phyloP scores from a whole-genome alignment of 2,888 invertebrate species.

The Erebia palarica region DNA sequence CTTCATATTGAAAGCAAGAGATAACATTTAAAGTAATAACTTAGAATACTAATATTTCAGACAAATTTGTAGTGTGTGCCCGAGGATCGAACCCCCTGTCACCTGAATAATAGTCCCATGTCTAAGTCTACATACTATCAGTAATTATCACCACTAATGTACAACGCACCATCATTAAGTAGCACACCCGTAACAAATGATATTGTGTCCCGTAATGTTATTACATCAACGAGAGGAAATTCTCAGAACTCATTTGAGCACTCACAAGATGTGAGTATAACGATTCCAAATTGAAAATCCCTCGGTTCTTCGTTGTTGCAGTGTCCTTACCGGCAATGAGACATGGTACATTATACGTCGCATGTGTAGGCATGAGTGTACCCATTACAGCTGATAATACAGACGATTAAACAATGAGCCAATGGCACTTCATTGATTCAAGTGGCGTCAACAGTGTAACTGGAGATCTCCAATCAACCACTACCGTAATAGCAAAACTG shows the following conservation, averaged over 20 bases:
- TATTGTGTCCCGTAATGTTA: background rate
- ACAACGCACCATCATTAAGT: no score
- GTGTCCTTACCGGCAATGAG: background rate
- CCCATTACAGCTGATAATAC: conserved; percentile 76
- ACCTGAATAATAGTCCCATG: no score
- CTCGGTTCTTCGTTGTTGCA: background rate
- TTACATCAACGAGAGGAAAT: conserved; percentile 1
- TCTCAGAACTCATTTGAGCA: conserved; percentile 12
- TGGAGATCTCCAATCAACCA: conserved; percentile 62
- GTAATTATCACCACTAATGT: no score
- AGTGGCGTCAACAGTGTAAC: conserved; percentile 71
- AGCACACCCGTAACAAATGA: background rate
- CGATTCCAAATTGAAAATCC: conserved; percentile 19
- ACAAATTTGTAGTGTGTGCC: no score
- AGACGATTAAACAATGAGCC: conserved; percentile 76
- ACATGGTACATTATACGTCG: conserved; percentile 14
- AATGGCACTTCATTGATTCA: conserved; percentile 77
- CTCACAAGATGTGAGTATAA: conserved; percentile 9
- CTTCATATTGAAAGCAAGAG: no score
- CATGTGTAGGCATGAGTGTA: conserved; percentile 42
- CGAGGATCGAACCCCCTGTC: no score
- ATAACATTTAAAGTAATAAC: no score
- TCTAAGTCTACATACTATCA: no score
- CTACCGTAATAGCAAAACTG: conserved; percentile 20
- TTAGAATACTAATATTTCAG: no score